Evolutionary conservation across 1,140 invertebrate species (phyloP).

Genomic region (Phortica variegata): DNA sequence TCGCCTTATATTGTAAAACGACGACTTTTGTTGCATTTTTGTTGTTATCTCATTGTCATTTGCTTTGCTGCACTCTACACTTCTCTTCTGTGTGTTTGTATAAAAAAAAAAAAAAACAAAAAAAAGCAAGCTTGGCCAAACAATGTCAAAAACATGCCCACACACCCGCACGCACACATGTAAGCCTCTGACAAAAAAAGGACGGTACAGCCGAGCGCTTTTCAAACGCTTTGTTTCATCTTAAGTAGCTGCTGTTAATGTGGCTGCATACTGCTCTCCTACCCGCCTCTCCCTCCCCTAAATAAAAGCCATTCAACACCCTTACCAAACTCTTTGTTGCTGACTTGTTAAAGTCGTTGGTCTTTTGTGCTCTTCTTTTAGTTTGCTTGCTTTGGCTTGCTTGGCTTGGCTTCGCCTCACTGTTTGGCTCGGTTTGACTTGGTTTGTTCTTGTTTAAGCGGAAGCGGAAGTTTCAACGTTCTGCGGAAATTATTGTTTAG

Average conservation of each 20-base stretch:
- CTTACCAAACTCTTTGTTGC: slow-evolving; percentile 6
- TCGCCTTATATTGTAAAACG: neutral
- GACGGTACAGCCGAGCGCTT: no score
- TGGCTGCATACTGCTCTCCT: slow-evolving; percentile 11
- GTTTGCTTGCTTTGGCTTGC: neutral
- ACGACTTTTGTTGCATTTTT: slow-evolving; percentile 23
- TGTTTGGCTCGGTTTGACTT: neutral
- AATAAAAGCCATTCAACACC: neutral
- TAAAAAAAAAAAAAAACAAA: slow-evolving; percentile 28
- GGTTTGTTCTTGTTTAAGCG: neutral
- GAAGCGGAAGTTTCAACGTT: slow-evolving; percentile 49
- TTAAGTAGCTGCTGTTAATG: slow-evolving; percentile 28
- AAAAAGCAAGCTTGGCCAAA: neutral
- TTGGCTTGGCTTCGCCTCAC: neutral
- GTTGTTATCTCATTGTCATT: no score
- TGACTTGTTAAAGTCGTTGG: no score
- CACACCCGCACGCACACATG: neutral
- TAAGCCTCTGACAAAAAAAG: slow-evolving; percentile 15
- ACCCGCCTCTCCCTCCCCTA: slow-evolving; percentile 1
- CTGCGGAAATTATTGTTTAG: slow-evolving; percentile 51
- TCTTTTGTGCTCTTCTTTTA: slow-evolving; percentile 21
- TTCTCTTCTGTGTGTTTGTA: slow-evolving; percentile 12
- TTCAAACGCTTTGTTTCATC: slow-evolving; percentile 40
- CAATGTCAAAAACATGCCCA: slow-evolving; percentile 7
- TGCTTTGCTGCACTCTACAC: no score